These are phyloP conservation scores for Drosophila repleta DNA, from an alignment of 1,140 invertebrate genomes.

Conservation along the genomic window DNA sequence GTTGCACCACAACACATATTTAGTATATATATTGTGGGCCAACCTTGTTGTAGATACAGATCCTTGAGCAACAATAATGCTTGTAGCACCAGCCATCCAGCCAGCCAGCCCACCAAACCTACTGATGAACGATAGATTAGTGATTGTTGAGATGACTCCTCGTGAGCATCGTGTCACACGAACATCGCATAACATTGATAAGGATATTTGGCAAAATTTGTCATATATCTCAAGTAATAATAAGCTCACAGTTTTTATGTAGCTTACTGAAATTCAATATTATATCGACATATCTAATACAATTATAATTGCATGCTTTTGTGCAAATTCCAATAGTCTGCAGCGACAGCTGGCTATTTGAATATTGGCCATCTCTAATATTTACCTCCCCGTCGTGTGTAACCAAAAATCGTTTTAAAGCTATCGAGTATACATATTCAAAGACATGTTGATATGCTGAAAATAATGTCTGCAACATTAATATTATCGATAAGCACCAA, in stretches of 20 bases:
- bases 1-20: constrained; percentile 61
- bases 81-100: constrained; percentile 22
- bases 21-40: constrained; percentile 43
- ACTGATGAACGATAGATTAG: constrained; percentile 42
- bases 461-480: background rate
- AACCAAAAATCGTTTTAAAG: background rate
- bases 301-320: background rate
- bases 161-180: constrained; percentile 10
- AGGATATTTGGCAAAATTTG: background rate
- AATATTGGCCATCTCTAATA: constrained; percentile 2
- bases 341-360: background rate
- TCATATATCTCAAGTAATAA: background rate
- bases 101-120: constrained; percentile 45
- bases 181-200: constrained; percentile 12
- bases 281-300: too few species aligned
- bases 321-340: background rate
- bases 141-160: constrained; percentile 16
- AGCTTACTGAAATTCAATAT: too few species aligned
- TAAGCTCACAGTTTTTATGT: background rate
- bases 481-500: background rate
- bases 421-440: background rate
- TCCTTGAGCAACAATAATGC: constrained; percentile 51
- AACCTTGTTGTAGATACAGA: constrained; percentile 61
- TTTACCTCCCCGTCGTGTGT: background rate
- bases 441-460: background rate